These are phyloP conservation scores for Pteronotus mesoamericanus DNA, from an alignment of 2,797 vertebrate species.

Conservation along the genomic window DNA sequence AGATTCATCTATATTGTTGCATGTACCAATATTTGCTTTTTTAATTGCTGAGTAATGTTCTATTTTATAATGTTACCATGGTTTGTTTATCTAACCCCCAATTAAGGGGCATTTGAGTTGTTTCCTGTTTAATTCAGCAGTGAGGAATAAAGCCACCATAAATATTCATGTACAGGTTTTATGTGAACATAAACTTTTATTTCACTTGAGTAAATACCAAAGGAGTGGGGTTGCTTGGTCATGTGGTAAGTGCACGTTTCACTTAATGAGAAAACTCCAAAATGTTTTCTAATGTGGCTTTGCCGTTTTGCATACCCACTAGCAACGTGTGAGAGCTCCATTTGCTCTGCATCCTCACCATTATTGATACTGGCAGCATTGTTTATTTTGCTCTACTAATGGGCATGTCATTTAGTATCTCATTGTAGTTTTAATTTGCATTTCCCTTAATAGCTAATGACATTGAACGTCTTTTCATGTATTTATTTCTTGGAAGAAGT, in stretches of 20 bases:
- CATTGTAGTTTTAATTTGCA: background rate
- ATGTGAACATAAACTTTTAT: background rate
- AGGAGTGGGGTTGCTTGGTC: background rate
- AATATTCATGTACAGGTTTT: background rate
- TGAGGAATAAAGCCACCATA: background rate
- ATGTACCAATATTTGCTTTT: background rate
- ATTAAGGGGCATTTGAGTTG: background rate
- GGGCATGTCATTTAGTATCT: background rate
- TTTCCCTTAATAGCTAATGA: background rate
- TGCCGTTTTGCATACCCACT: background rate
- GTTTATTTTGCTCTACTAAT: slow-evolving; percentile 13
- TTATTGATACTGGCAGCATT: background rate
- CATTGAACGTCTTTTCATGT: background rate
- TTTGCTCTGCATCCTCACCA: background rate
- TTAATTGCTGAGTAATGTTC: background rate
- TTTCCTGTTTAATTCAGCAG: background rate
- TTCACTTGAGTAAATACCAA: slow-evolving; percentile 9
- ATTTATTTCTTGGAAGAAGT: background rate
- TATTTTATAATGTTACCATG: background rate
- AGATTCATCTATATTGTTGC: background rate
- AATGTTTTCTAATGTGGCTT: background rate
- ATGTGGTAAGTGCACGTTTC: background rate
- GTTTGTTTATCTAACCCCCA: background rate
- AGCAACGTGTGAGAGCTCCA: background rate
- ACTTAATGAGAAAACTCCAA: background rate